Percentiles rank a stretch among this genome's conserved stretches.
Evolutionary conservation across 2,797 vertebrate genomes (phyloP).

Genomic region (Myoxocephalus aenaeus): DNA sequence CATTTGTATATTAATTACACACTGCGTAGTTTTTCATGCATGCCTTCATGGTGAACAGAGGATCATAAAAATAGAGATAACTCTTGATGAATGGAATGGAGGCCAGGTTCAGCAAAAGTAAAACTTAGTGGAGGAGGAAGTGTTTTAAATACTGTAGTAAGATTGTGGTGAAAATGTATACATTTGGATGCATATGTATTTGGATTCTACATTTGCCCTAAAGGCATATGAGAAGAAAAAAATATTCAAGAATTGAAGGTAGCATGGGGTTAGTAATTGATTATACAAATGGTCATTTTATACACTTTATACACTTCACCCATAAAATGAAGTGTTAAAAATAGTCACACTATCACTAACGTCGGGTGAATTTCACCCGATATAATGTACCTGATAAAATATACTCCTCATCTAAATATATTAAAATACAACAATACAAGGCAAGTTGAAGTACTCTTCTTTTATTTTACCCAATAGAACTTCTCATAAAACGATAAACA

Average conservation of each 20-base stretch:
- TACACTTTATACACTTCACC: too few species aligned
- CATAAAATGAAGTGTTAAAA: too few species aligned
- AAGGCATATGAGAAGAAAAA: neutral
- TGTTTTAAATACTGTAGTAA: neutral
- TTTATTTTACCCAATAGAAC: too few species aligned
- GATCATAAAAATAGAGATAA: neutral
- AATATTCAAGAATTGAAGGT: neutral
- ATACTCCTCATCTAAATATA: too few species aligned
- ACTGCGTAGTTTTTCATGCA: too few species aligned
- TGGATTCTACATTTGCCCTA: neutral
- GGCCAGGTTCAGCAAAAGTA: neutral
- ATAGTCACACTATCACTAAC: too few species aligned
- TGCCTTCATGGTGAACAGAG: neutral
- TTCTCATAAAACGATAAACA: too few species aligned
- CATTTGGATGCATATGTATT: neutral
- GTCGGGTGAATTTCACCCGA: too few species aligned
- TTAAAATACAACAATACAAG: too few species aligned
- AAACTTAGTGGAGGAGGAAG: neutral
- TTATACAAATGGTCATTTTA: neutral
- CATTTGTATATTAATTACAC: too few species aligned
- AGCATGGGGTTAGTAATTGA: neutral
- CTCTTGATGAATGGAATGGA: neutral
- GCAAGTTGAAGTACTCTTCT: too few species aligned
- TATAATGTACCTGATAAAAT: too few species aligned
- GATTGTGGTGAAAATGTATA: neutral